A percentile compares a stretch with the other conserved stretches of the same genome.
Evolutionary conservation across 2,888 invertebrate genomes (phyloP).

Genomic region (Caenorhabditis macrosperma): DNA sequence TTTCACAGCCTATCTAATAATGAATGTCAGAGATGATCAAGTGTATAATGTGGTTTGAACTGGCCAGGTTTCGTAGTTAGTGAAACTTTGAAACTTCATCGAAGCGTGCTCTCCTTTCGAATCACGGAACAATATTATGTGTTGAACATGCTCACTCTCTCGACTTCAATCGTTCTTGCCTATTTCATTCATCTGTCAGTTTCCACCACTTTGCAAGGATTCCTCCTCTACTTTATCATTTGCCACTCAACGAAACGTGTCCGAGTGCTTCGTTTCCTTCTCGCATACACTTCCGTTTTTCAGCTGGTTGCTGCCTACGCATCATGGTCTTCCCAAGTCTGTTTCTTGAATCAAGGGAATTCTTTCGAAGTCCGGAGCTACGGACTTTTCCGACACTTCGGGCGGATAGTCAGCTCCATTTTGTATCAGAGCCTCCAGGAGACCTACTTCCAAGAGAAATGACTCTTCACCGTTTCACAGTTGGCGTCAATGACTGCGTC

Average conservation of each 20-base stretch:
- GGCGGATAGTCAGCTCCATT: background rate
- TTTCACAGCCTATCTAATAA: background rate
- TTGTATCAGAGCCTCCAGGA: too few relatives aligned
- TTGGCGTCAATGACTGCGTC: background rate
- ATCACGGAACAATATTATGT: background rate
- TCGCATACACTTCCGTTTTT: background rate
- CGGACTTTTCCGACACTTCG: background rate
- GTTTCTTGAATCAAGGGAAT: background rate
- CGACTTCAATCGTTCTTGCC: background rate
- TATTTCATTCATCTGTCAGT: background rate
- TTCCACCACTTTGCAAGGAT: background rate
- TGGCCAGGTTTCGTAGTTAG: too few relatives aligned
- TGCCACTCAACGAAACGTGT: background rate
- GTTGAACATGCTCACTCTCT: background rate
- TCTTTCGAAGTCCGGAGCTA: background rate
- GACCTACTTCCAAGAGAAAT: too few relatives aligned
- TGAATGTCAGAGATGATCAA: background rate
- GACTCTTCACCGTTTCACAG: background rate
- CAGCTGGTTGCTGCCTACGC: background rate
- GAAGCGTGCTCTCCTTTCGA: background rate
- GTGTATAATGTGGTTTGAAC: too few relatives aligned
- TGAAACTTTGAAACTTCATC: too few relatives aligned
- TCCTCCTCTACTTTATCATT: background rate
- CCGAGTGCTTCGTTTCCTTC: background rate
- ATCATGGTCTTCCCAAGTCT: background rate